phyloP scores from a whole-genome alignment of 1,140 invertebrate species.

The Bombyx mandarina region DNA sequence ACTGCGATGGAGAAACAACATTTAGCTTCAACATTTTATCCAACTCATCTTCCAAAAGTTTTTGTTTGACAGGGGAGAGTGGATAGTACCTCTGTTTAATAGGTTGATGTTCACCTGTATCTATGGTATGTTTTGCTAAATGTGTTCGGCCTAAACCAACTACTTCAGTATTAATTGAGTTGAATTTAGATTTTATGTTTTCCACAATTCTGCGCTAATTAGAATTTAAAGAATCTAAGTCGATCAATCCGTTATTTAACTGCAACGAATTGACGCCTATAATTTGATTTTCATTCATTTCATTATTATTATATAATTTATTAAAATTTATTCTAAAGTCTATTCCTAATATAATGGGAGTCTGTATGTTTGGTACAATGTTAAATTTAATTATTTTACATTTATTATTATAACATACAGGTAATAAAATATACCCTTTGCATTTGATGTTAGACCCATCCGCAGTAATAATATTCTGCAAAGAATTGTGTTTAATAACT shows the following conservation, averaged over 20 bases:
- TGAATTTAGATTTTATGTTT: background rate
- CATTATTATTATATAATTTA: background rate
- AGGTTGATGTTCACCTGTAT: conserved; percentile 19
- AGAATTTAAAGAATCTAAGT: too few relatives aligned
- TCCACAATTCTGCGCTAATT: background rate
- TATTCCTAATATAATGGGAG: conserved; percentile 15
- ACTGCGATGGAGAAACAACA: background rate
- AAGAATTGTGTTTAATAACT: too few relatives aligned
- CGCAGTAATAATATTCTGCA: too few relatives aligned
- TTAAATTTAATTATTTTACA: conserved; percentile 11
- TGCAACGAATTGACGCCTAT: too few relatives aligned
- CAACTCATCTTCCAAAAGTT: background rate
- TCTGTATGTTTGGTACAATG: conserved; percentile 10
- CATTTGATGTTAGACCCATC: too few relatives aligned
- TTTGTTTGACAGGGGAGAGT: conserved; percentile 7
- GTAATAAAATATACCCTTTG: conserved; percentile 13
- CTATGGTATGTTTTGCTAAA: conserved; percentile 16
- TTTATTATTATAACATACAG: conserved; percentile 10
- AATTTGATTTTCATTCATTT: too few relatives aligned
- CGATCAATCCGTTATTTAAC: too few relatives aligned
- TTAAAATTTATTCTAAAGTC: conserved; percentile 12
- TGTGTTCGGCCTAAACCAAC: conserved; percentile 18
- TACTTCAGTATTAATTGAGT: conserved; percentile 12
- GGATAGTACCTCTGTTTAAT: conserved; percentile 15
- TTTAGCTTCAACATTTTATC: conserved; percentile 1